Percentiles rank a stretch among this genome's conserved stretches.
phyloP scores from a whole-genome alignment of 2,113 vertebrate genomes.

The Polyodon spathula region DNA sequence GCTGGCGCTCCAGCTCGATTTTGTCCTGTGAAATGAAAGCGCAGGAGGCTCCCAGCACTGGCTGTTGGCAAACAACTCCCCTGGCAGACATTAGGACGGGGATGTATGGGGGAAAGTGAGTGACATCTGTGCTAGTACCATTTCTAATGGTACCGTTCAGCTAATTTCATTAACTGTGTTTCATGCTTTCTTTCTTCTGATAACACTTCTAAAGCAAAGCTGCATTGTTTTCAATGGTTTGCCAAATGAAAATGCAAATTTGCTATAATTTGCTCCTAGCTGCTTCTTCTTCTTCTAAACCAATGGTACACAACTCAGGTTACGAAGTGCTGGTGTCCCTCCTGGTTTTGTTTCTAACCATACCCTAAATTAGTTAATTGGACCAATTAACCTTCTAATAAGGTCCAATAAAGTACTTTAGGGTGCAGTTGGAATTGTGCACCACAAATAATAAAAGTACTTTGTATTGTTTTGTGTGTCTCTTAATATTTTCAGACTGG shows the following conservation, averaged over 20 bases:
- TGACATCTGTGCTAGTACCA: constrained; percentile 35
- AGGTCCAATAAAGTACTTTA: too few relatives aligned
- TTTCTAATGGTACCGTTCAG: constrained; percentile 38
- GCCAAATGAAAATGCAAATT: constrained; percentile 23
- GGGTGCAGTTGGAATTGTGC: too few relatives aligned
- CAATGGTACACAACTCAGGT: too few relatives aligned
- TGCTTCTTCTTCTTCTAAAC: too few relatives aligned
- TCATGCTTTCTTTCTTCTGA: constrained; percentile 51
- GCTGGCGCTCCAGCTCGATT: constrained; percentile 21
- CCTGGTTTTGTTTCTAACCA: too few relatives aligned
- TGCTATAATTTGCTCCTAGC: constrained; percentile 18
- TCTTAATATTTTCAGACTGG: too few relatives aligned
- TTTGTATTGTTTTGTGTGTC: too few relatives aligned
- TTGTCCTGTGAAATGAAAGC: constrained; percentile 34
- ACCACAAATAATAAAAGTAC: too few relatives aligned
- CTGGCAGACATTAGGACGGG: constrained; percentile 33
- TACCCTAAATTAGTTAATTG: too few relatives aligned
- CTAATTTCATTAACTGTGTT: constrained; percentile 54
- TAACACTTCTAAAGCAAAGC: constrained; percentile 30
- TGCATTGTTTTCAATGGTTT: constrained; percentile 20
- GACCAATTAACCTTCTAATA: too few relatives aligned
- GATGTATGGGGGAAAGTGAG: constrained; percentile 33
- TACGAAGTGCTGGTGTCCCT: too few relatives aligned
- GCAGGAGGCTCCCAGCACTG: constrained; percentile 30
- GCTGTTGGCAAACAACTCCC: constrained; percentile 38